Base-by-base conservation (phyloP, 2,797 vertebrate species). In the Pygocentrus nattereri region DNA sequence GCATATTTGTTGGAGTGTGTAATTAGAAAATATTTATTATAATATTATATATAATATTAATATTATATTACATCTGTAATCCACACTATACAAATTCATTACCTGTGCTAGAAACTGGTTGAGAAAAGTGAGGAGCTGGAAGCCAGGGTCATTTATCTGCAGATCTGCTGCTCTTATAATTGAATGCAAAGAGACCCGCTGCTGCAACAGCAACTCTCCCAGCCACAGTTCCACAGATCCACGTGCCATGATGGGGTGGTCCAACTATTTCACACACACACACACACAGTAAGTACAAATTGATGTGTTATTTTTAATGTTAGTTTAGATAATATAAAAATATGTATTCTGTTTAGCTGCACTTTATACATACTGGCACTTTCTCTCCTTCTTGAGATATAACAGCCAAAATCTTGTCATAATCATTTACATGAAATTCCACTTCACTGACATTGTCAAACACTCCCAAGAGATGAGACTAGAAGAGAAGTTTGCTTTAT, bases 401-500 rank as follows among this genome's bases (percentile, higher is more conserved):
- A 91, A 90, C 96, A 95, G 73, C 89, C 78, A 94, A 74, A 84
- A 96, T 96, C 90, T 95, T 95, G 85, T 97, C 95, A 13, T 97
- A 96, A 87, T 91, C 88, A 76, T 94, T 95, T 88, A 94, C 93
- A 16, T 90, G 85, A 90, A 97, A 97, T 80, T 91, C 91, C 12
- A 95, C 94, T 88, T 89, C 85, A 87, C 94, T 95, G 13, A 97
- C 90, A 30, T 96, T 97, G 91, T 97, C 96, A 80, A 97, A 97
- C 82, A 97, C 92, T 89, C 93, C 95, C 85, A 97, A 89, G 47
- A 96, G 93, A 79, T 96, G 95, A 77, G 90, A 89, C 95, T 96
- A 19, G n/a, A 19, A 56, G 19, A 34, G 16, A 8, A 54, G 30
- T n/a, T 56, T 77, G 18, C 52, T 23, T 11, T 23, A 12, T 10